A percentile compares a stretch with the other conserved stretches of the same genome.
These are phyloP conservation scores for Falco rusticolus DNA, from an alignment of 2,797 vertebrate genomes.

Conservation along the genomic window DNA sequence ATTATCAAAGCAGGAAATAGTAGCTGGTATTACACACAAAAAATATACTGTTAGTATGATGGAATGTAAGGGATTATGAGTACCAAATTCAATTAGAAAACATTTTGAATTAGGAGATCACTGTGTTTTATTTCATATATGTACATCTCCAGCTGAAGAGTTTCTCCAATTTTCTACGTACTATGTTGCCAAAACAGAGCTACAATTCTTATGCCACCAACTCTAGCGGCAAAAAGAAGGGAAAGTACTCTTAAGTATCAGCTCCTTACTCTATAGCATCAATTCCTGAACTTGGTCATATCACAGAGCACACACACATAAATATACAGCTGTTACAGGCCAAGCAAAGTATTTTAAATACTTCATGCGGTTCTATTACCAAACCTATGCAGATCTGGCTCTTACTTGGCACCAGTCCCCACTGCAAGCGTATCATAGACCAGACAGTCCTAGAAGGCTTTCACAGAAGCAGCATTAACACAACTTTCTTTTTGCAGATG, in stretches of 20 bases:
- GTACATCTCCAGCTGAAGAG: not conserved
- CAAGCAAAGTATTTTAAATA: not conserved
- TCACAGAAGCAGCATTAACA: not conserved
- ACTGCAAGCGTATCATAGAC: not conserved
- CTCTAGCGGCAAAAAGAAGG: not conserved
- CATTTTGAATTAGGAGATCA: not conserved
- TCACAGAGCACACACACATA: not conserved
- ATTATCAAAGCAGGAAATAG: not conserved
- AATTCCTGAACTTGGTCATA: not conserved
- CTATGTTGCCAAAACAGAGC: not conserved
- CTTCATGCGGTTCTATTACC: not conserved
- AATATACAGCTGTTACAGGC: not conserved
- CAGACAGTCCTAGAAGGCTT: not conserved
- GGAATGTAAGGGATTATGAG: not conserved
- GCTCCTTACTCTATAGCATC: not conserved
- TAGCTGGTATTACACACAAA: not conserved
- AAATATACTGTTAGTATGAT: not conserved
- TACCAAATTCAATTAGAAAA: not conserved
- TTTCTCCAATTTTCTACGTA: not conserved
- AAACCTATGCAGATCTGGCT: not conserved
- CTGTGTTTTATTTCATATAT: not conserved
- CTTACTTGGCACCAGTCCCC: not conserved
- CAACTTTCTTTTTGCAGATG: not conserved
- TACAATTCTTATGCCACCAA: not conserved
- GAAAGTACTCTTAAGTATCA: not conserved